These are phyloP conservation scores for Dendronephthya gigantea DNA, from an alignment of 64 coral and sea anemone species.

Conservation along the genomic window DNA sequence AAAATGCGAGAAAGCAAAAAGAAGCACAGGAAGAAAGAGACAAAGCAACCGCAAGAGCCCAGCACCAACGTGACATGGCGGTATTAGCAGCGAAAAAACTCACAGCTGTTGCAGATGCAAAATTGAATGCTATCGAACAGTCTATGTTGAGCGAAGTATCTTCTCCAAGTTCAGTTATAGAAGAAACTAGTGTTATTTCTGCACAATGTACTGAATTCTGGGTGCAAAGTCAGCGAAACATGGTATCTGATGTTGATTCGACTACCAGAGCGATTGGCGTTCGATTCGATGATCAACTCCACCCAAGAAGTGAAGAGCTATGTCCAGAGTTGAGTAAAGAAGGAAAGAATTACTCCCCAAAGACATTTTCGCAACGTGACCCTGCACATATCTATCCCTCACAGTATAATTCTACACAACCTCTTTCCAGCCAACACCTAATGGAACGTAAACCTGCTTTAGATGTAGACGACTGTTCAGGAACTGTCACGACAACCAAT, in stretches of 20 bases:
- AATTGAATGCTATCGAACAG: not conserved
- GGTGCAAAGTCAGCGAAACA: not conserved
- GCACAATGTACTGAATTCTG: not conserved
- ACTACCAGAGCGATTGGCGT: too few species aligned
- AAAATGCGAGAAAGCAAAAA: not conserved
- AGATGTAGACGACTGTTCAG: not conserved
- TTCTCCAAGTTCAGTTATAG: not conserved
- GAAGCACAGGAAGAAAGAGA: not conserved
- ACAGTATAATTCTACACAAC: too few species aligned
- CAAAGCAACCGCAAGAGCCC: not conserved
- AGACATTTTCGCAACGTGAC: too few species aligned
- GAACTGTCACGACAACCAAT: not conserved
- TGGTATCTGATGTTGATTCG: too few species aligned
- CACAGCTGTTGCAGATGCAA: not conserved
- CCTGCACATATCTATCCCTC: too few species aligned
- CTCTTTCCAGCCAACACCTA: too few species aligned
- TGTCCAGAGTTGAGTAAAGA: too few species aligned
- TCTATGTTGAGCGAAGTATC: not conserved
- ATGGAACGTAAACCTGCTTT: not conserved
- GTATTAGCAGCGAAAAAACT: not conserved
- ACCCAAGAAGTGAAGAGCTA: too few species aligned
- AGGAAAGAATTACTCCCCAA: too few species aligned
- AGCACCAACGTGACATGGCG: not conserved
- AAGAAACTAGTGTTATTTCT: not conserved
- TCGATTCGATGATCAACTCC: too few species aligned